These are phyloP conservation scores for Spinibarbus caldwelli DNA, from an alignment of 2,797 vertebrate species.

Conservation along the genomic window DNA sequence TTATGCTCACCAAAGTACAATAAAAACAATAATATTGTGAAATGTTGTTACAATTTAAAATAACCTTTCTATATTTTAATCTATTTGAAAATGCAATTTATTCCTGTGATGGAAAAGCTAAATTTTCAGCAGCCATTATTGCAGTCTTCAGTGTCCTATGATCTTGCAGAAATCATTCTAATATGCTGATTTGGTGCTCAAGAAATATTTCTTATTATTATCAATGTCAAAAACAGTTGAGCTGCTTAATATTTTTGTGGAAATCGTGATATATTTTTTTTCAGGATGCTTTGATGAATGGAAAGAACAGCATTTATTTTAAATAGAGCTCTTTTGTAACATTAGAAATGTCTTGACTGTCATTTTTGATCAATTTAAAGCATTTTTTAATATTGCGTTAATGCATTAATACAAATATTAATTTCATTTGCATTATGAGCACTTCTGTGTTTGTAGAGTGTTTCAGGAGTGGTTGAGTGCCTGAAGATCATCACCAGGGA, in stretches of 20 bases:
- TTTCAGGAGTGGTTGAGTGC: conserved; percentile 89
- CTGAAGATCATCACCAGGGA: conserved; percentile 94
- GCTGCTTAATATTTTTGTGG: not conserved
- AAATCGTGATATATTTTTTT: not conserved
- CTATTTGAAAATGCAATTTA: too few species aligned
- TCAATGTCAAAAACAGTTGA: not conserved
- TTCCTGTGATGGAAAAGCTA: too few species aligned
- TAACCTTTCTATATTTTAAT: too few species aligned
- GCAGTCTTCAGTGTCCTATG: not conserved
- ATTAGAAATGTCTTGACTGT: too few species aligned
- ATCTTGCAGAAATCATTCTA: not conserved
- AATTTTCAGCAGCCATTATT: not conserved
- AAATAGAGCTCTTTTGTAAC: not conserved
- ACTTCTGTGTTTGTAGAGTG: conserved; percentile 78
- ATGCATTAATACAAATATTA: not conserved
- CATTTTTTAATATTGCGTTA: not conserved
- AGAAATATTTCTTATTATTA: not conserved
- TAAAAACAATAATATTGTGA: not conserved
- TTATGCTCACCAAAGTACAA: not conserved
- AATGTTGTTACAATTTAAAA: not conserved
- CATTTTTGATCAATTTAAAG: not conserved
- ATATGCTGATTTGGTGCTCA: not conserved
- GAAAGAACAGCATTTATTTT: not conserved
- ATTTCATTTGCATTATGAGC: not conserved
- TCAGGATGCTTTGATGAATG: not conserved